Evolutionary conservation across 2,113 vertebrate genomes (phyloP).

Genomic region (Phalacrocorax pelagicus): DNA sequence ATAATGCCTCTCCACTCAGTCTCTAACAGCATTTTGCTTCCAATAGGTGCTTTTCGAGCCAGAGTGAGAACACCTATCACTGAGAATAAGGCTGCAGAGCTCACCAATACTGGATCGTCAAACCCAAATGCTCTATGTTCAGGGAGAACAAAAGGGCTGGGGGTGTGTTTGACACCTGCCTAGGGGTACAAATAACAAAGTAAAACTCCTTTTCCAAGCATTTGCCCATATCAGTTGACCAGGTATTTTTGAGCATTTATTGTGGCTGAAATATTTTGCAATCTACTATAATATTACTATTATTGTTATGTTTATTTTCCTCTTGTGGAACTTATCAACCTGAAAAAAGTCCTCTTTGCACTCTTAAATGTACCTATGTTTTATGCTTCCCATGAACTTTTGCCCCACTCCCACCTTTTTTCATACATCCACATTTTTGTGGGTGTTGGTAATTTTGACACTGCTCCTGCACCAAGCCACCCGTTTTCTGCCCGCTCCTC

Average conservation of each 20-base stretch:
- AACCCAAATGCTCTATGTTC: not conserved
- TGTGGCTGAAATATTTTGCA: not conserved
- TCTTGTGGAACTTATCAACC: not conserved
- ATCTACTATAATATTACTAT: not conserved
- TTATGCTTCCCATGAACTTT: not conserved
- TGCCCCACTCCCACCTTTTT: not conserved
- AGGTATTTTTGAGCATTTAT: not conserved
- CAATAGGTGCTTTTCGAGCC: not conserved
- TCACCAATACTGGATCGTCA: not conserved
- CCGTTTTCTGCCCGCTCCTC: not conserved
- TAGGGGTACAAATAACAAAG: not conserved
- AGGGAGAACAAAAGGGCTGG: not conserved
- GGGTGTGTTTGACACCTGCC: not conserved
- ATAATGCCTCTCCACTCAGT: not conserved
- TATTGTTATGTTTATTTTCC: not conserved
- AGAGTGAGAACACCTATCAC: rapidly evolving
- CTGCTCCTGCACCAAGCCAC: rapidly evolving
- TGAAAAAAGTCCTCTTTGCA: not conserved
- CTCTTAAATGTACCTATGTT: not conserved
- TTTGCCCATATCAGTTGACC: not conserved
- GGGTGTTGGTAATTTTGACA: not conserved
- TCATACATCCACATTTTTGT: not conserved
- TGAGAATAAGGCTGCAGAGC: not conserved
- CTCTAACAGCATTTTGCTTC: not conserved
- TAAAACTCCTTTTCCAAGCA: not conserved